These are phyloP conservation scores for Amblyteles armatorius DNA, from an alignment of 2,888 invertebrate genomes.

Conservation along the genomic window DNA sequence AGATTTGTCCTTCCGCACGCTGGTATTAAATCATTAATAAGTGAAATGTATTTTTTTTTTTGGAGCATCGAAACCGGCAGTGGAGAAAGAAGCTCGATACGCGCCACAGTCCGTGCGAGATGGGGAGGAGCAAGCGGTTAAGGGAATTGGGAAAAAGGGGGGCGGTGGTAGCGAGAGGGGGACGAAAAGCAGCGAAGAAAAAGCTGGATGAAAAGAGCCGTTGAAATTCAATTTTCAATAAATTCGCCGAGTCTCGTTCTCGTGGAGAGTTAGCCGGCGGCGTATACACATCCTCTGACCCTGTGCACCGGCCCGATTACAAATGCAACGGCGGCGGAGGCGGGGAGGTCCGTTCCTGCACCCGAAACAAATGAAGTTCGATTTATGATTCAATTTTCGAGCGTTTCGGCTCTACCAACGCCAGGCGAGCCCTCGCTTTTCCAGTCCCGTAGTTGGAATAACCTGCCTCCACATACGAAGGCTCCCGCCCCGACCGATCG, in stretches of 20 bases:
- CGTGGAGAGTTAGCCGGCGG: constrained; percentile 32
- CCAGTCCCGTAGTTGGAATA: constrained; percentile 6
- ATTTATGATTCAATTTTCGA: constrained; percentile 76
- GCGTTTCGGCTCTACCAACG: constrained; percentile 42
- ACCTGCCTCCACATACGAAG: constrained; percentile 23
- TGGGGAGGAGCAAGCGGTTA: no score
- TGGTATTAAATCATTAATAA: no score
- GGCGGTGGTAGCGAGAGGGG: neutral
- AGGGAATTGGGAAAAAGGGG: neutral
- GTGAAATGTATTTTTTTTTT: no score
- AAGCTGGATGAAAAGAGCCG: constrained; percentile 54
- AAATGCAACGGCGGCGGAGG: constrained; percentile 64
- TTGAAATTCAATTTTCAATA: constrained; percentile 74
- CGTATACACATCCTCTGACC: constrained; percentile 49
- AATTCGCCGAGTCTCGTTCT: constrained; percentile 69
- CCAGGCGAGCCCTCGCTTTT: constrained; percentile 14
- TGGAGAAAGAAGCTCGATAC: no score
- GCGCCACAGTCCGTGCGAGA: no score
- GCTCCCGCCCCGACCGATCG: constrained; percentile 22
- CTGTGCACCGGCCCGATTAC: constrained; percentile 63
- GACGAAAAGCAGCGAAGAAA: constrained; percentile 47
- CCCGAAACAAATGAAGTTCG: constrained; percentile 71
- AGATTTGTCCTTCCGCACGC: no score
- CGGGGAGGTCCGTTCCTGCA: constrained; percentile 54
- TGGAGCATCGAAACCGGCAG: no score